These are phyloP conservation scores for Asobara japonica DNA, from an alignment of 1,140 invertebrate genomes.

Conservation along the genomic window DNA sequence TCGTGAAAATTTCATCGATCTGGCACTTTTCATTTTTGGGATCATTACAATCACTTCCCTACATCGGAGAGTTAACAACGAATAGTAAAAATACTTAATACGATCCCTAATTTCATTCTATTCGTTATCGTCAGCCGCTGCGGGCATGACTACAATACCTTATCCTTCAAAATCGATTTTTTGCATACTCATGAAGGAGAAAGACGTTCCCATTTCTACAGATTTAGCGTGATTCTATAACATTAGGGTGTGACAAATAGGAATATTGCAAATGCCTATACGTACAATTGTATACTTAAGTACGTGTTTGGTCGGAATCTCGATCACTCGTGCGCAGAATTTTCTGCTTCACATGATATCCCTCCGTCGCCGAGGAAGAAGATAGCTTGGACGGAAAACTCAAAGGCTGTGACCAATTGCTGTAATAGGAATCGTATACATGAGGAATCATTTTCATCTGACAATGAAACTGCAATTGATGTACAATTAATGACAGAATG, in stretches of 20 bases:
- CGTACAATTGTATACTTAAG: too few relatives aligned
- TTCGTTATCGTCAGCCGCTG: too few relatives aligned
- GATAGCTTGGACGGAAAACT: background rate
- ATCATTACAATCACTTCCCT: too few relatives aligned
- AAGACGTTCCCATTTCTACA: conserved; percentile 11
- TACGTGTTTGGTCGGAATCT: background rate
- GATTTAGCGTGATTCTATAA: background rate
- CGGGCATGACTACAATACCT: too few relatives aligned
- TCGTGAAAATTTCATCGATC: too few relatives aligned
- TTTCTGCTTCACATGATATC: background rate
- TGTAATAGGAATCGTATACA: background rate
- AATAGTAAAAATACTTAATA: too few relatives aligned
- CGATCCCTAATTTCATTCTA: too few relatives aligned
- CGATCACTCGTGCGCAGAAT: conserved; percentile 5
- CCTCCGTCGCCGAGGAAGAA: background rate
- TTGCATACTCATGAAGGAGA: background rate
- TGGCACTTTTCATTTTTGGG: too few relatives aligned
- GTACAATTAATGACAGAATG: too few relatives aligned
- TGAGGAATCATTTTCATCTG: background rate
- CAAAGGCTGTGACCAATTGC: background rate
- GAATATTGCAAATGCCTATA: background rate
- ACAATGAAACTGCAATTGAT: too few relatives aligned
- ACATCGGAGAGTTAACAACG: too few relatives aligned
- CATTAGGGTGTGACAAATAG: background rate
- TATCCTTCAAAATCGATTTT: too few relatives aligned